phyloP scores from a whole-genome alignment of 2,888 invertebrate species.

The Odontothrips loti region DNA sequence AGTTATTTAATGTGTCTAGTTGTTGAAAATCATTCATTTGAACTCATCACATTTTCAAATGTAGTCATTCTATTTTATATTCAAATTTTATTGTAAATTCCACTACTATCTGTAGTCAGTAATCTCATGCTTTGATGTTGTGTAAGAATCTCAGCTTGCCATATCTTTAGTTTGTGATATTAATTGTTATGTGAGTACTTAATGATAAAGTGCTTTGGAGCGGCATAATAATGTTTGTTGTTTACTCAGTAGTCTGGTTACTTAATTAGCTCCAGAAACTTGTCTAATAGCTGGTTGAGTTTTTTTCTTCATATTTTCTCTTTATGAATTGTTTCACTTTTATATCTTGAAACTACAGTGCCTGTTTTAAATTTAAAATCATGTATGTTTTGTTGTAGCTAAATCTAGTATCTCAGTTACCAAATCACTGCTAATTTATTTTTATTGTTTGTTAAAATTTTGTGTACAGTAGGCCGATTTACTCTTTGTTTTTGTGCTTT shows the following conservation, averaged over 20 bases:
- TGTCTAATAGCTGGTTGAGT: not conserved
- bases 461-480: too few relatives aligned
- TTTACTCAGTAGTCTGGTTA: not conserved
- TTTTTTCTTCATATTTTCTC: not conserved
- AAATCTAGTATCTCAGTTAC: not conserved
- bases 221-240: not conserved
- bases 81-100: constrained; percentile 8
- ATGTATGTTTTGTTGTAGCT: not conserved
- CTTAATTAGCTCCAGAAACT: too few relatives aligned
- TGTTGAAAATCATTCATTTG: not conserved
- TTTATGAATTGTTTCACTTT: not conserved
- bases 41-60: not conserved
- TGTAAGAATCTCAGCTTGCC: not conserved
- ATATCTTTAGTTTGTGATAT: not conserved
- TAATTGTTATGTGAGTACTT: too few relatives aligned
- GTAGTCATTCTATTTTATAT: not conserved
- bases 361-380: not conserved
- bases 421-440: not conserved
- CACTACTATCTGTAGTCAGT: not conserved
- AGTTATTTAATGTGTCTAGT: not conserved
- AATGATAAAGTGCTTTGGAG: too few relatives aligned
- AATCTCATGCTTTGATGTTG: not conserved
- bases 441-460: not conserved
- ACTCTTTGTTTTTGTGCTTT: too few relatives aligned
- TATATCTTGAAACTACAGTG: not conserved